Evolutionary conservation across 2,113 vertebrate species (phyloP).

Genomic region (Dunckerocampus dactyliophorus): DNA sequence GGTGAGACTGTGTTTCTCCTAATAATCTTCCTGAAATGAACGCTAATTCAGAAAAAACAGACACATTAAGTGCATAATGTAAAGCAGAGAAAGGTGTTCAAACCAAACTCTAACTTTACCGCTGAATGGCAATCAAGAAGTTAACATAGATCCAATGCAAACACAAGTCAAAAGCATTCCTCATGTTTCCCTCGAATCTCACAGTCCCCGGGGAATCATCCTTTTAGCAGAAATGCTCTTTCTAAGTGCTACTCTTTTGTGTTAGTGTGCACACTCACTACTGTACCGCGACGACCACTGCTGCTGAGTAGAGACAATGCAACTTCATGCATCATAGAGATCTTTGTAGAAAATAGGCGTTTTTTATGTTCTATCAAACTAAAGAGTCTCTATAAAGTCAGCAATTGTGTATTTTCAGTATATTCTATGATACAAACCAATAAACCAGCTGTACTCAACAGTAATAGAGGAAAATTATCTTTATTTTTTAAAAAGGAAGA

Average conservation of each 20-base stretch:
- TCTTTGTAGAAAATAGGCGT: neutral
- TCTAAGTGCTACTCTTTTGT: constrained; percentile 19
- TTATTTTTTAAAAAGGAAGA: neutral
- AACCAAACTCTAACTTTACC: constrained; percentile 48
- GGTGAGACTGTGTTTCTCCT: neutral
- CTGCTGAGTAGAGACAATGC: constrained; percentile 35
- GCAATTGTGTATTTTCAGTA: constrained; percentile 9
- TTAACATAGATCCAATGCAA: neutral
- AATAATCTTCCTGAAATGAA: constrained; percentile 12
- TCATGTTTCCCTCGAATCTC: constrained; percentile 15
- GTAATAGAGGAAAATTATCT: too few species aligned
- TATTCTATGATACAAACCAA: constrained; percentile 2
- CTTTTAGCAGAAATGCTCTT: constrained; percentile 26
- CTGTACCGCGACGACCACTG: constrained; percentile 31
- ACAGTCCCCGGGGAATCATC: neutral
- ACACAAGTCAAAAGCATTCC: constrained; percentile 39
- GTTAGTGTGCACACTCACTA: constrained; percentile 30
- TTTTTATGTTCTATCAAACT: constrained; percentile 29
- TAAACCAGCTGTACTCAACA: neutral
- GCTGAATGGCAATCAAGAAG: constrained; percentile 66
- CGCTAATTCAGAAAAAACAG: constrained; percentile 5
- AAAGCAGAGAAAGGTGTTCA: constrained; percentile 11
- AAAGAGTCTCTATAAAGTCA: neutral
- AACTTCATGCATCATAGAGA: constrained; percentile 23
- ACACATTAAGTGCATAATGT: constrained; percentile 37